A percentile compares a stretch with the other conserved stretches of the same genome.
These are phyloP conservation scores for Fistularia tabacaria DNA, from an alignment of 2,797 vertebrate species.

Conservation along the genomic window DNA sequence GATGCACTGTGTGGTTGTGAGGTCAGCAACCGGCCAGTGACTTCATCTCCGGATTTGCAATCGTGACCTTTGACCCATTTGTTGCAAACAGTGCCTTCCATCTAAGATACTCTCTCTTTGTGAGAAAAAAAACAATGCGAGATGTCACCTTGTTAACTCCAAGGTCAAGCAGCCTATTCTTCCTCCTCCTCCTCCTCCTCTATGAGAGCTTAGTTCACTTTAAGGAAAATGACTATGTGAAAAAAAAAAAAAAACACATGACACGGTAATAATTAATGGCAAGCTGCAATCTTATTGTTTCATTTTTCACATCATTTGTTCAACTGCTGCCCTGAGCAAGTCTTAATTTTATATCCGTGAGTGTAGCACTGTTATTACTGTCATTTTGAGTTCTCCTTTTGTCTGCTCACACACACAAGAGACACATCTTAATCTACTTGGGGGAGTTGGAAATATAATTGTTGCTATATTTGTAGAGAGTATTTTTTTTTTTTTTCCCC, in stretches of 20 bases:
- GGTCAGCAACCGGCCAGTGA: conserved; percentile 3
- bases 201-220: conserved; percentile 1
- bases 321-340: conserved; percentile 9
- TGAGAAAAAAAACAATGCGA: conserved; percentile 13
- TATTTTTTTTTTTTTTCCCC: too few species aligned
- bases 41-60: conserved; percentile 16
- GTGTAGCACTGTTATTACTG: conserved; percentile 33
- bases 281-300: conserved; percentile 1
- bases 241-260: background rate
- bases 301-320: conserved; percentile 8
- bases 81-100: background rate
- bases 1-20: conserved; percentile 6
- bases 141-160: conserved; percentile 21
- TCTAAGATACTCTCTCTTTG: too few species aligned
- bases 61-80: conserved; percentile 6
- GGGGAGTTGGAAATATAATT: too few species aligned
- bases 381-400: conserved; percentile 12
- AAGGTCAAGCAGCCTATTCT: conserved; percentile 28
- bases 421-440: too few species aligned
- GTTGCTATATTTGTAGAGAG: background rate
- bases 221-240: background rate
- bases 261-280: background rate
- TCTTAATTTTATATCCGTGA: conserved; percentile 19
- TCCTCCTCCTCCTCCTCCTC: background rate
- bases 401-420: too few species aligned